phyloP scores from a whole-genome alignment of 2,113 vertebrate genomes.

The Microtus ochrogaster region DNA sequence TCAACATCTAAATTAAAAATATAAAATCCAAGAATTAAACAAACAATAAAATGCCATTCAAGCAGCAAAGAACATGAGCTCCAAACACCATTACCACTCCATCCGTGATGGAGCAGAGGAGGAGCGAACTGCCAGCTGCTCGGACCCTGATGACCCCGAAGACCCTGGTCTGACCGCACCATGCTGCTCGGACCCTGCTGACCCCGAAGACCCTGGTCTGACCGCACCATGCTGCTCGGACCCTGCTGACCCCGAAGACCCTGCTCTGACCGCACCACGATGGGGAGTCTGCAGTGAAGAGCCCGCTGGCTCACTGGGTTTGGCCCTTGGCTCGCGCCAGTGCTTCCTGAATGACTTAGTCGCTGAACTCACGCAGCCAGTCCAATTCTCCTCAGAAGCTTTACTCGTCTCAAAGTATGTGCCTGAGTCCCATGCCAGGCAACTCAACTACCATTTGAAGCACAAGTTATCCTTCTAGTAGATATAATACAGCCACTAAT shows the following conservation, averaged over 20 bases:
- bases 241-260: not conserved
- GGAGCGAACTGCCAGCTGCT: not conserved
- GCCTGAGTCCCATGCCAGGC: not conserved
- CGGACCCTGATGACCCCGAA: too few species aligned
- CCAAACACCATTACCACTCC: not conserved
- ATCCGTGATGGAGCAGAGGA: not conserved
- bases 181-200: too few species aligned
- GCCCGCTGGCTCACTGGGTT: not conserved
- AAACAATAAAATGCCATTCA: not conserved
- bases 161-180: too few species aligned
- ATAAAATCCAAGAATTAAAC: slow-evolving; percentile 64
- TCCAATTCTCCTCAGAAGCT: not conserved
- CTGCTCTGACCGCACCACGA: not conserved
- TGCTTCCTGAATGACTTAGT: not conserved
- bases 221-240: too few species aligned
- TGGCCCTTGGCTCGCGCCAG: not conserved
- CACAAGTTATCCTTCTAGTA: not conserved
- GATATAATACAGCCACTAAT: not conserved
- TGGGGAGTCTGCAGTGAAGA: not conserved
- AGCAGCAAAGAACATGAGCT: not conserved
- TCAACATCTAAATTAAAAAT: slow-evolving; percentile 92
- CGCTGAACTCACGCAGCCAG: not conserved
- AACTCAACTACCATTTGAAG: not conserved
- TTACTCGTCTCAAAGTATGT: not conserved
- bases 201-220: too few species aligned